Percentiles rank a stretch among this genome's conserved stretches.
phyloP scores from a whole-genome alignment of 2,888 invertebrate genomes.

The Homarus gammarus region DNA sequence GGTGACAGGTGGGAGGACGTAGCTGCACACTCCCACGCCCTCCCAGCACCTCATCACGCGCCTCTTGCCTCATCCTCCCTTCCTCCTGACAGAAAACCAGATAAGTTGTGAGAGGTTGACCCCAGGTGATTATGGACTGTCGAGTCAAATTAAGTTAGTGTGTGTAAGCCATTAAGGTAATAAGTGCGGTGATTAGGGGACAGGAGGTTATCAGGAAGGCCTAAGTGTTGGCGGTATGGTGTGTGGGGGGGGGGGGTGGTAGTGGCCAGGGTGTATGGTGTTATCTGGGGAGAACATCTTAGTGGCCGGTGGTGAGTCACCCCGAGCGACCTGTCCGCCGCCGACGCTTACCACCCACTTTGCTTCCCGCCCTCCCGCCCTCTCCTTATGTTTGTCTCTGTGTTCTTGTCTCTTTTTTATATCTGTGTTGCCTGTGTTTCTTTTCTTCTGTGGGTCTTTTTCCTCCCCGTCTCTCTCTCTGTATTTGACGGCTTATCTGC shows the following conservation, averaged over 20 bases:
- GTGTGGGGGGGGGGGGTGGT: not conserved
- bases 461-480: too few relatives aligned
- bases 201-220: not conserved
- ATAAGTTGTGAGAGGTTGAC: too few relatives aligned
- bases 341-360: not conserved
- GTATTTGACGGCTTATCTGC: too few relatives aligned
- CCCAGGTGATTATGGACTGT: too few relatives aligned
- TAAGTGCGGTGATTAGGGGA: not conserved
- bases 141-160: not conserved
- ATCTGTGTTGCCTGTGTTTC: too few relatives aligned
- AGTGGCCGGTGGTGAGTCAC: constrained; percentile 32
- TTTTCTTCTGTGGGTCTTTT: too few relatives aligned
- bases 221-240: not conserved
- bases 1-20: not conserved
- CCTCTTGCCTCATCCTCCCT: not conserved
- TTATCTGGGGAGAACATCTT: constrained; percentile 20
- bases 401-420: not conserved
- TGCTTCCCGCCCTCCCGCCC: not conserved
- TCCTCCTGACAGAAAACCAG: too few relatives aligned
- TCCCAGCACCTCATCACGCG: not conserved
- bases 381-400: not conserved
- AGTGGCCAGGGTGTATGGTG: constrained; percentile 3
- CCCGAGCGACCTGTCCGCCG: not conserved
- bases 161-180: not conserved
- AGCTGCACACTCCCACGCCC: constrained; percentile 18